Evolutionary conservation across 2,888 invertebrate genomes (phyloP).

Genomic region (Tethea ocularis): DNA sequence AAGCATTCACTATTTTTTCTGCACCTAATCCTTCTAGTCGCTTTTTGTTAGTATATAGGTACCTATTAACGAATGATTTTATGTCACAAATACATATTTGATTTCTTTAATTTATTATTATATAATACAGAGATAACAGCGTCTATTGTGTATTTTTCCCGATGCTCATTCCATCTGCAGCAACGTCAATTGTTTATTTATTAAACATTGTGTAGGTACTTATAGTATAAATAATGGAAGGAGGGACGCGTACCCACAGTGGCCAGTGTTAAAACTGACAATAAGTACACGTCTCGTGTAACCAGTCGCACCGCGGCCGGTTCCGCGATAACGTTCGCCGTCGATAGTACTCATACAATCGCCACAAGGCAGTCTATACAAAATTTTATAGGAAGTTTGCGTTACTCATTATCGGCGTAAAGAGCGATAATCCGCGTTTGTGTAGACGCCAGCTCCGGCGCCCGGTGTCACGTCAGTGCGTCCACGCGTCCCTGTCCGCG

Average conservation of each 20-base stretch:
- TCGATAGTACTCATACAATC: conserved; percentile 45
- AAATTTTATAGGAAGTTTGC: conserved; percentile 65
- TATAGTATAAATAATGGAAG: conserved; percentile 53
- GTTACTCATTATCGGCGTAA: conserved; percentile 67
- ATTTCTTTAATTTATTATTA: not conserved
- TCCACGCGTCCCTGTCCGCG: conserved; percentile 36
- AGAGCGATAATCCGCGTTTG: conserved; percentile 63
- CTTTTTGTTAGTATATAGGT: too few species aligned
- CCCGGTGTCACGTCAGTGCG: conserved; percentile 42
- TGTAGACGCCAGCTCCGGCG: conserved; percentile 32
- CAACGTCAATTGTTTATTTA: conserved; percentile 64
- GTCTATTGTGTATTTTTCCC: conserved; percentile 35
- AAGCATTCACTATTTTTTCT: too few species aligned
- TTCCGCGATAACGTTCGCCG: conserved; percentile 66
- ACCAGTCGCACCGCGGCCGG: conserved; percentile 55
- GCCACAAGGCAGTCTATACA: conserved; percentile 50
- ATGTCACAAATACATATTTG: not conserved
- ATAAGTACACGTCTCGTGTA: conserved; percentile 51
- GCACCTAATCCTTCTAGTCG: too few species aligned
- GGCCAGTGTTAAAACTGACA: conserved; percentile 50
- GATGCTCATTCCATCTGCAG: conserved; percentile 42
- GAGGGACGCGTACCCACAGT: conserved; percentile 59
- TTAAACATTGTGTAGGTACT: conserved; percentile 62
- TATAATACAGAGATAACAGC: conserved; percentile 22
- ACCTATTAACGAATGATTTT: not conserved